These are phyloP conservation scores for Alca torda DNA, from an alignment of 2,797 vertebrate genomes.

Conservation along the genomic window DNA sequence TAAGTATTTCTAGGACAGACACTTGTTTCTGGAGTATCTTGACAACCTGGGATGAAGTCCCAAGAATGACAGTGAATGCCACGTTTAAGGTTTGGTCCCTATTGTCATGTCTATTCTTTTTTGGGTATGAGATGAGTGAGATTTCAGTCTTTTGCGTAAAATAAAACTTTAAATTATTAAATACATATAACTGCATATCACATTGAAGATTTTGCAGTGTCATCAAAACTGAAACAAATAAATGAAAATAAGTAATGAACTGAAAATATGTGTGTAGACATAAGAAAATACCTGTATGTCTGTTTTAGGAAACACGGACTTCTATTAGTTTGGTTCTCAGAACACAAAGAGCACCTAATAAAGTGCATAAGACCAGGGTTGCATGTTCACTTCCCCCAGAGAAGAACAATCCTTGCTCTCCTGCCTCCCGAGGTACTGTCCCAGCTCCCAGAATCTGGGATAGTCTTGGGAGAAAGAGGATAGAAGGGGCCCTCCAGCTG, in stretches of 20 bases:
- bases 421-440: not conserved
- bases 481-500: not conserved
- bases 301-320: not conserved
- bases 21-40: not conserved
- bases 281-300: not conserved
- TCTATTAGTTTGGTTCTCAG: not conserved
- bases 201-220: not conserved
- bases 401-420: not conserved
- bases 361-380: not conserved
- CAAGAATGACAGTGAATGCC: not conserved
- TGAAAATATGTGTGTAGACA: not conserved
- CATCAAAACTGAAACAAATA: not conserved
- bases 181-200: not conserved
- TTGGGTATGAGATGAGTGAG: not conserved
- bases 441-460: not conserved
- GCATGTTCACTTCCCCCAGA: not conserved
- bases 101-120: not conserved
- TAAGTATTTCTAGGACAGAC: not conserved
- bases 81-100: not conserved
- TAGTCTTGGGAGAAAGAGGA: not conserved
- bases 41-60: not conserved
- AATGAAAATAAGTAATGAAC: not conserved
- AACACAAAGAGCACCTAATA: not conserved
- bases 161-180: not conserved
- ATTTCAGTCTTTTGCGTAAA: not conserved